These are phyloP conservation scores for Phaenicophaeus curvirostris DNA, from an alignment of 2,797 vertebrate genomes.

Conservation along the genomic window DNA sequence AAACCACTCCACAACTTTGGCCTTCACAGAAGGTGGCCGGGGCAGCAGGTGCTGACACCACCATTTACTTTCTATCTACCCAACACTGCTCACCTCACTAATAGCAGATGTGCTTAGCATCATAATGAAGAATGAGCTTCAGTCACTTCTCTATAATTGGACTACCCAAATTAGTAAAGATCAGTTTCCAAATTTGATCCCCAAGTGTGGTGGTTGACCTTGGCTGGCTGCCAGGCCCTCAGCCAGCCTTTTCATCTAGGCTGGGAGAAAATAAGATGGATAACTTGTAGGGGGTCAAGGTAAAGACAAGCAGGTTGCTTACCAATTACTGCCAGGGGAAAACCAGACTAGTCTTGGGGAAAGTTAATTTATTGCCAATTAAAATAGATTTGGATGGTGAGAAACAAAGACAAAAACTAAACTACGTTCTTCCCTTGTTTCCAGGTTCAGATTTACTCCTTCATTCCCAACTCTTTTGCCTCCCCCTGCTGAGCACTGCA, in stretches of 20 bases:
- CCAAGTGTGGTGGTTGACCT: not conserved
- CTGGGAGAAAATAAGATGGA: not conserved
- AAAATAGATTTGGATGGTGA: not conserved
- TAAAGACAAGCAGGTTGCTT: not conserved
- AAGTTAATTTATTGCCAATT: not conserved
- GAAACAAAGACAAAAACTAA: not conserved
- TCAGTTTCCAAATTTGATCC: not conserved
- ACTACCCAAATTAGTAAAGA: not conserved
- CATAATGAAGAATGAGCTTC: not conserved
- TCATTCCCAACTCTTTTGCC: not conserved
- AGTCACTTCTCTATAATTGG: not conserved
- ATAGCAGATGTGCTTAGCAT: not conserved
- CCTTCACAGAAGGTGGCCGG: not conserved
- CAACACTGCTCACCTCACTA: not conserved
- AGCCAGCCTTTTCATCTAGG: not conserved
- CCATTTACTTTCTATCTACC: not conserved
- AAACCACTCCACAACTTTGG: not conserved
- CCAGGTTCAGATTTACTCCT: not conserved
- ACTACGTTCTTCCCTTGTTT: not conserved
- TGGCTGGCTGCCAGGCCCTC: not conserved
- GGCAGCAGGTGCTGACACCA: not conserved
- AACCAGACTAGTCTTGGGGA: not conserved
- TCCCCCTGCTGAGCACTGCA: accelerated
- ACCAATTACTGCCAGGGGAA: accelerated
- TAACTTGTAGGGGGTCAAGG: not conserved